Conservation (phyloP, 1,140 invertebrate genomes). For the Lysiphlebus fabarum region DNA sequence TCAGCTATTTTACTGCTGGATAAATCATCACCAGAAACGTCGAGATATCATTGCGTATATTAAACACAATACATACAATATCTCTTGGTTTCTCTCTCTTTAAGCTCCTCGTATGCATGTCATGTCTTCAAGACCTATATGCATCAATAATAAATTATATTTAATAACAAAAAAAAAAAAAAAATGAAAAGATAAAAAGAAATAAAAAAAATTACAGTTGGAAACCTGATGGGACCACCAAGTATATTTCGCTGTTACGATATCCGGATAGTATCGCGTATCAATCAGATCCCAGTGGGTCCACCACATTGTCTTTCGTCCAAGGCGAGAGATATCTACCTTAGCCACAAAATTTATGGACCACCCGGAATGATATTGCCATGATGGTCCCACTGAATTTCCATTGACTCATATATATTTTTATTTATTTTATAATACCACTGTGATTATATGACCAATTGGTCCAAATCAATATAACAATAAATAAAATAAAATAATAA, state of each 20-base stretch:
- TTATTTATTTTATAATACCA: too few species aligned
- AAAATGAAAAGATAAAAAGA: background rate
- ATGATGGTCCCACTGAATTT: too few species aligned
- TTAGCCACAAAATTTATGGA: too few species aligned
- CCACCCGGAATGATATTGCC: too few species aligned
- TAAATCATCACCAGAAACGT: slow-evolving; percentile 51
- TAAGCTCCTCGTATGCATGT: background rate
- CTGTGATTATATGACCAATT: too few species aligned
- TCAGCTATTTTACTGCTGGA: slow-evolving; percentile 50
- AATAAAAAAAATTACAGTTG: background rate
- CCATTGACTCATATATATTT: too few species aligned
- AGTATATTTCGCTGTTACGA: slow-evolving; percentile 32
- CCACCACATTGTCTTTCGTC: slow-evolving; percentile 41
- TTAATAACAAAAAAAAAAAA: background rate
- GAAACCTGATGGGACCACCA: slow-evolving; percentile 22
- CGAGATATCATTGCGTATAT: slow-evolving; percentile 49
- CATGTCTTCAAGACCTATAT: slow-evolving; percentile 10
- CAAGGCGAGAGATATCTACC: too few species aligned
- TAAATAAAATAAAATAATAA: too few species aligned
- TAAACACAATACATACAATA: slow-evolving; percentile 3
- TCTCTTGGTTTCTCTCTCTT: too few species aligned
- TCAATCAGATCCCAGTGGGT: slow-evolving; percentile 40
- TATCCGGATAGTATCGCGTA: slow-evolving; percentile 45
- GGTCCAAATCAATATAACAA: too few species aligned
- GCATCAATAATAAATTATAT: background rate